Conservation (phyloP, 2,888 invertebrate species). For the Polydrusus tereticollis region DNA sequence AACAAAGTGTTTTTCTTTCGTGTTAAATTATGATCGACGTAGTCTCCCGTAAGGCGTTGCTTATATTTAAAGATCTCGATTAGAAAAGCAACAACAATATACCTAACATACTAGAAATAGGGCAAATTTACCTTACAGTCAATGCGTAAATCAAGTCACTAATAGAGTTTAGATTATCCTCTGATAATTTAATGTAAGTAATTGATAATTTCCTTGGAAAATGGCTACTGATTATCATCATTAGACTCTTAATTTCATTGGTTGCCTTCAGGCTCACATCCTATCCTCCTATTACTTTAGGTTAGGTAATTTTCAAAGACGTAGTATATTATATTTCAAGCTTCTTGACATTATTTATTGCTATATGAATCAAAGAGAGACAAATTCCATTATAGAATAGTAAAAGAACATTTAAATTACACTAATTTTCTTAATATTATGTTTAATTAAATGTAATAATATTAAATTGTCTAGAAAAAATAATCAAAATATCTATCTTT, state of each 20-base stretch:
- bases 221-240: conserved; percentile 1
- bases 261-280: conserved; percentile 2
- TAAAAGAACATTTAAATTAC: too few species aligned
- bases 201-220: conserved; percentile 15
- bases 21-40: too few species aligned
- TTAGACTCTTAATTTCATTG: conserved; percentile 1
- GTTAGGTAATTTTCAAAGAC: not conserved
- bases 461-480: too few species aligned
- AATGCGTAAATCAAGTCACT: not conserved
- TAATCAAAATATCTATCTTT: too few species aligned
- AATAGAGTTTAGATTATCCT: conserved; percentile 10
- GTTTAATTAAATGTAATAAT: too few species aligned
- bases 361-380: too few species aligned
- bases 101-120: not conserved
- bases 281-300: not conserved
- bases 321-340: too few species aligned
- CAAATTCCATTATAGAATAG: too few species aligned
- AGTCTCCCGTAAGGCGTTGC: not conserved
- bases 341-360: too few species aligned
- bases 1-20: too few species aligned
- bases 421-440: too few species aligned
- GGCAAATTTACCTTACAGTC: not conserved
- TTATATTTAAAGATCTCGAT: not conserved
- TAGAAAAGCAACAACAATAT: not conserved
- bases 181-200: conserved; percentile 4